phyloP scores from a whole-genome alignment of 2,888 invertebrate genomes.

The Drosophila robusta region DNA sequence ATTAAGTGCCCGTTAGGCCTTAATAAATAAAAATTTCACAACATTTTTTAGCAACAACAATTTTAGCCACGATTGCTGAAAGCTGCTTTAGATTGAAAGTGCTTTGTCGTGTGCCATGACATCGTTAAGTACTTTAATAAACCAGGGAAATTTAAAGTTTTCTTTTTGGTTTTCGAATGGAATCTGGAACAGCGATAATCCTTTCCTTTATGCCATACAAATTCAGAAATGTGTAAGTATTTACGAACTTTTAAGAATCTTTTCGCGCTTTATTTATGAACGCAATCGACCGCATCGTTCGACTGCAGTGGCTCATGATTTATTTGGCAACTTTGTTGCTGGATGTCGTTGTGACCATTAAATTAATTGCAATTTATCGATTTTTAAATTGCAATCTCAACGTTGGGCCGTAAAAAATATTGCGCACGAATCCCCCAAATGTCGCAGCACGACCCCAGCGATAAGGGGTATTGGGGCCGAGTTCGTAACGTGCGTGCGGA shows the following conservation, averaged over 20 bases:
- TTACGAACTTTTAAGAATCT: neutral
- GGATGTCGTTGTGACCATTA: slow-evolving; percentile 83
- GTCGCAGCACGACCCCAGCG: slow-evolving; percentile 70
- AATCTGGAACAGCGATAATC: too few relatives aligned
- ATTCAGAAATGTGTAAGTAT: neutral
- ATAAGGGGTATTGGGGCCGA: slow-evolving; percentile 23
- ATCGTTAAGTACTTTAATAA: slow-evolving; percentile 2
- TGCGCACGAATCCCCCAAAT: slow-evolving; percentile 59
- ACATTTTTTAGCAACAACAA: slow-evolving; percentile 22
- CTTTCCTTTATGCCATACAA: too few relatives aligned
- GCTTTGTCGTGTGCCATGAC: slow-evolving; percentile 14
- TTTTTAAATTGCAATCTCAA: slow-evolving; percentile 84
- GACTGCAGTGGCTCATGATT: slow-evolving; percentile 62
- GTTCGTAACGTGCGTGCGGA: slow-evolving; percentile 32
- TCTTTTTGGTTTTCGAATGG: neutral
- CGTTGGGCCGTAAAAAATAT: slow-evolving; percentile 67
- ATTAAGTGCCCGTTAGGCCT: slow-evolving; percentile 57
- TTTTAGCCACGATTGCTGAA: slow-evolving; percentile 1
- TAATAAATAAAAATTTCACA: slow-evolving; percentile 60
- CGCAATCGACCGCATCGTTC: slow-evolving; percentile 43
- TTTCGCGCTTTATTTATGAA: neutral
- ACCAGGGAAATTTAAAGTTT: neutral
- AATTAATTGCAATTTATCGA: slow-evolving; percentile 85
- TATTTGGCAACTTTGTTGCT: slow-evolving; percentile 52
- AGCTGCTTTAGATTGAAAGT: slow-evolving; percentile 6